These are phyloP conservation scores for Parauchenoglanis punctatus DNA, from an alignment of 2,797 vertebrate genomes.

Conservation along the genomic window DNA sequence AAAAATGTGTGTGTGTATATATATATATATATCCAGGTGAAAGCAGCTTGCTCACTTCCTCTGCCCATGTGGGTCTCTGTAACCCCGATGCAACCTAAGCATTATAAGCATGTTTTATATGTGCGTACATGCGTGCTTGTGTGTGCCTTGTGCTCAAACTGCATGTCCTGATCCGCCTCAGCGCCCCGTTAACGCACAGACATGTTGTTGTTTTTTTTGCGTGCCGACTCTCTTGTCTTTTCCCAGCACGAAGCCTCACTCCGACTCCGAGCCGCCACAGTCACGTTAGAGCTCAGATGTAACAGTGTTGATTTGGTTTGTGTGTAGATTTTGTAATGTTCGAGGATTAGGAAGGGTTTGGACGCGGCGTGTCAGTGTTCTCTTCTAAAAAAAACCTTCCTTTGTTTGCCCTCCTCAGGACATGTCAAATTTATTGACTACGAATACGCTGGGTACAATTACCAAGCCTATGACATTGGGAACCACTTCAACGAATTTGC, in stretches of 20 bases:
- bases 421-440: constrained; percentile 99
- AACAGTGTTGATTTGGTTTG: constrained; percentile 68
- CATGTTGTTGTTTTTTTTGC: not conserved
- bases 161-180: constrained; percentile 20
- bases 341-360: constrained; percentile 49
- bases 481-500: constrained; percentile 99
- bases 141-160: not conserved
- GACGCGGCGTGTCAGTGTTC: not conserved
- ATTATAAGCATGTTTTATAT: constrained; percentile 21
- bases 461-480: constrained; percentile 98
- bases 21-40: not conserved
- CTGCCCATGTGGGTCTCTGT: constrained; percentile 29
- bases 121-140: not conserved
- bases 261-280: constrained; percentile 52
- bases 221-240: constrained; percentile 33
- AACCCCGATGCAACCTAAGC: not conserved
- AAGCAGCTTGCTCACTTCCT: constrained; percentile 13
- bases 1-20: no score
- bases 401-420: constrained; percentile 82
- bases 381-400: constrained; percentile 57
- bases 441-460: constrained; percentile 98
- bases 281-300: constrained; percentile 56
- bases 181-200: not conserved
- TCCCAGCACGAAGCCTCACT: constrained; percentile 82
- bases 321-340: constrained; percentile 67